Base-by-base conservation (phyloP, 30 jellyfish, hydroid and myxozoan genomes). In the Aurelia aurita complex sp. Pacific region DNA sequence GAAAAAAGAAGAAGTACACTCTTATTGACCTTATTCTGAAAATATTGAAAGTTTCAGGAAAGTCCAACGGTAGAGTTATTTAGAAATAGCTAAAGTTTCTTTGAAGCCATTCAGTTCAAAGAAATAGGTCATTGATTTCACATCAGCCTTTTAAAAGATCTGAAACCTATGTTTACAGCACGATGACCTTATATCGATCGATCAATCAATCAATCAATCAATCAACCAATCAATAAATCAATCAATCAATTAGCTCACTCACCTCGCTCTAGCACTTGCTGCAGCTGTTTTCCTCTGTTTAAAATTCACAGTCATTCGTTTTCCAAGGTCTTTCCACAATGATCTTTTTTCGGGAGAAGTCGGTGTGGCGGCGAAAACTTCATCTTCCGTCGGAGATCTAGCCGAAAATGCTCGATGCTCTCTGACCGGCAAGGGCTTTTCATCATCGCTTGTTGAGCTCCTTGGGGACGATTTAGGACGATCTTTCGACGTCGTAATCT, bases 301-400 rank as follows among this genome's bases (percentile, higher is more conserved):
- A 35, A 76, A 83, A 67, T 68, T 81, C 84, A 81, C 46, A 0
- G 92, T 83, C 92, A 83, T 60, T 71, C 82, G 77, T 74, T 83
- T 83, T 40, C 85, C 65, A 5, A 83, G 11, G 43, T 69, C 92
- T 61, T 70, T 67, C 73, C 66, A 72, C n/a, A 54, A 38, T 19
- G 51, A 42, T n/a, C 32, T 57, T 71, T 76, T 76, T 35, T 71
- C 73, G 50, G 62, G 86, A 4, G 92, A 74, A 5, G 80, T 59
- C 61, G 73, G 43, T n/a, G 74, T 50, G 40, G 74, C 15, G 12
- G 81, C 66, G 10, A 74, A 40, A 29, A 40, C 84, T 38, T 69
- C 79, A 69, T 69, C 50, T 32, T 32, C 79, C 64, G 64, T 36
- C 8, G 46, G 63, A 69, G 79, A 69, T 61, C 50, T 69, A 1